Conservation (phyloP, 2,113 vertebrate species). For the Mobula hypostoma region DNA sequence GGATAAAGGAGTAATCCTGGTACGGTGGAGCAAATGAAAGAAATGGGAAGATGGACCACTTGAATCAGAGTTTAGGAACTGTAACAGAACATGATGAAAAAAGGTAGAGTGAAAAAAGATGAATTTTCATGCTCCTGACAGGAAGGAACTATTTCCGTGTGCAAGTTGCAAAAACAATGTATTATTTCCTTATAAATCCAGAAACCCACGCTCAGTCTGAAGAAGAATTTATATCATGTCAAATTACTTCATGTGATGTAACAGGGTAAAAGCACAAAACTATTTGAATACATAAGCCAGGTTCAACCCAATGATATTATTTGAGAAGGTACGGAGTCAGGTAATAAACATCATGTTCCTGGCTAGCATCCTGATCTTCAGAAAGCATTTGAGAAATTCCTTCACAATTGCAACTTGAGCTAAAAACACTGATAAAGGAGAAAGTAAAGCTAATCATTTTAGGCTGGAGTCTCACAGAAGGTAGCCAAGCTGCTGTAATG, state of each 20-base stretch:
- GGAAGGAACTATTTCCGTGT: background rate
- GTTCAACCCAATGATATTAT: no score
- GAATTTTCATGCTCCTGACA: background rate
- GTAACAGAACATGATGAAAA: background rate
- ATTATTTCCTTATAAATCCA: background rate
- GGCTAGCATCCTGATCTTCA: background rate
- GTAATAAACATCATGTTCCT: background rate
- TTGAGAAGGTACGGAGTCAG: background rate
- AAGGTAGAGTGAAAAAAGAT: background rate
- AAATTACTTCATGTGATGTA: background rate
- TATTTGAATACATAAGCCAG: no score
- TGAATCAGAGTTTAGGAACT: background rate
- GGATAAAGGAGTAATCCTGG: background rate
- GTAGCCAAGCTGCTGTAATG: background rate
- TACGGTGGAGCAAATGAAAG: background rate
- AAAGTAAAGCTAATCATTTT: background rate
- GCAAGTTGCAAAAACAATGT: background rate
- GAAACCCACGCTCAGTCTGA: background rate
- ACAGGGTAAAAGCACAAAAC: background rate
- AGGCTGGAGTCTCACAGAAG: background rate
- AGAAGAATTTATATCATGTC: background rate
- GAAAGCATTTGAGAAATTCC: background rate
- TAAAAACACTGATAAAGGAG: background rate
- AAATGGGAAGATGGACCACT: background rate
- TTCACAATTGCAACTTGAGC: background rate